Evolutionary conservation across 2,113 vertebrate genomes (phyloP), one percentile per base, ranked within the genome.

Genomic region (Zingel zingel): DNA sequence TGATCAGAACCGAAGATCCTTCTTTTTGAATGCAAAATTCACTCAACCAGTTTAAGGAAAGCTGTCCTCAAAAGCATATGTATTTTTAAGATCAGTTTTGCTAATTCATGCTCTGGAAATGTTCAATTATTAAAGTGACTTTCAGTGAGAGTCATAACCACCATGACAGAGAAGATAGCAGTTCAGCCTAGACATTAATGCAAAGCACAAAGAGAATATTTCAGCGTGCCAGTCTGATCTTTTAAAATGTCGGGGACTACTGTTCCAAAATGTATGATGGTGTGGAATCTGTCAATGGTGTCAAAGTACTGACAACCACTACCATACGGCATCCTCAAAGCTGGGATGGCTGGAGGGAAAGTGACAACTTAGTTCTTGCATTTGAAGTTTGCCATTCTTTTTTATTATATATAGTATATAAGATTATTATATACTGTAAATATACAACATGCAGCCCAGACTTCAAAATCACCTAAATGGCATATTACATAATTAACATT

Each of bases 1-100:
- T 21, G 69, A 85, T 85, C 86, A 81, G 68, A 81, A 63, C 36
- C 66, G 64, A 73, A 61, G 14, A 83, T 65, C 56, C 53, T 21
- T 61, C 30, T 64, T 68, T 64, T 30, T 82, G 65, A 84, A 65
- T 67, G 16, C 0, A 74, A 67, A 77, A 85, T 7, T 76, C 56
- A 23, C n/a, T 58, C 56, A 53, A 14, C 18, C 36, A 30, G 43
- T 43, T 74, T 19, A 23, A 62, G 59, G 19, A 78, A 18, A 48
- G 81, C 71, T 23, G 56, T 56, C 83, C 87, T 79, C 62, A 81
- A 85, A 79, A 69, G 61, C 63, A 51, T 72, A 88, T 93, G 72
- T 77, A 91, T 94, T 84, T 93, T 92, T 88, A 69, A 86, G 68
- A 73, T 81, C 59, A 25, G 73, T 81, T 89, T 92, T 86, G 63